phyloP scores from a whole-genome alignment of 1,140 invertebrate species.

The Achroia grisella region DNA sequence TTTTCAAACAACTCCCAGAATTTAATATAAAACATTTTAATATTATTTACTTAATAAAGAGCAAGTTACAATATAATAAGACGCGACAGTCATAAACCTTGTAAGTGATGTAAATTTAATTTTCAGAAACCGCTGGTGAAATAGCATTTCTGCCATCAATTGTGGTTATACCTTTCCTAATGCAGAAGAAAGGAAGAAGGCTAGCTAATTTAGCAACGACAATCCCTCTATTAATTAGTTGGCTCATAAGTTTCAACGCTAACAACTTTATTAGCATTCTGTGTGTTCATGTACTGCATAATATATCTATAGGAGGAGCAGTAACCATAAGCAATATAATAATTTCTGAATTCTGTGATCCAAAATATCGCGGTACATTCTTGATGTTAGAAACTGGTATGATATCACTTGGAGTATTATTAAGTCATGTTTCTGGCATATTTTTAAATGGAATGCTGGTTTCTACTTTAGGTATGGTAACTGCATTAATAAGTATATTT shows the following conservation, averaged over 20 bases:
- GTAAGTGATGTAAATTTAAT: slow-evolving; percentile 11
- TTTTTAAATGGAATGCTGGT: slow-evolving; percentile 3
- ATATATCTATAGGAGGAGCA: slow-evolving; percentile 10
- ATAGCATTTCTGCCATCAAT: slow-evolving; percentile 16
- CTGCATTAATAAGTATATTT: slow-evolving; percentile 1
- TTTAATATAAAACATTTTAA: too few relatives aligned
- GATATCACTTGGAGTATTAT: slow-evolving; percentile 13
- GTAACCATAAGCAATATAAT: slow-evolving; percentile 12
- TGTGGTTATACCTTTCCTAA: slow-evolving; percentile 11
- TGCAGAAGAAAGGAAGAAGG: slow-evolving; percentile 15
- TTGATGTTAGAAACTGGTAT: slow-evolving; percentile 15
- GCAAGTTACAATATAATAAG: too few relatives aligned
- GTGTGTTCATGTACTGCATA: slow-evolving; percentile 9
- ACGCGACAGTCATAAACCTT: too few relatives aligned
- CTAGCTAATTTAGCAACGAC: slow-evolving; percentile 5
- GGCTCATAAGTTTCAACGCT: slow-evolving; percentile 10
- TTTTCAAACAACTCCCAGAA: too few relatives aligned
- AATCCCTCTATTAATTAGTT: slow-evolving; percentile 11
- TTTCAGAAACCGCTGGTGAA: slow-evolving; percentile 15
- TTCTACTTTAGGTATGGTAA: slow-evolving; percentile 5
- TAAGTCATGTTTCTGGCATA: slow-evolving; percentile 8
- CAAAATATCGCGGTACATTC: slow-evolving; percentile 8
- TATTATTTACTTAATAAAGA: too few relatives aligned
- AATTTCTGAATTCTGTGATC: slow-evolving; percentile 13
- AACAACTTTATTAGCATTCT: slow-evolving; percentile 1